phyloP scores from a whole-genome alignment of 2,113 vertebrate species.

The Chamaetylas fuelleborni region DNA sequence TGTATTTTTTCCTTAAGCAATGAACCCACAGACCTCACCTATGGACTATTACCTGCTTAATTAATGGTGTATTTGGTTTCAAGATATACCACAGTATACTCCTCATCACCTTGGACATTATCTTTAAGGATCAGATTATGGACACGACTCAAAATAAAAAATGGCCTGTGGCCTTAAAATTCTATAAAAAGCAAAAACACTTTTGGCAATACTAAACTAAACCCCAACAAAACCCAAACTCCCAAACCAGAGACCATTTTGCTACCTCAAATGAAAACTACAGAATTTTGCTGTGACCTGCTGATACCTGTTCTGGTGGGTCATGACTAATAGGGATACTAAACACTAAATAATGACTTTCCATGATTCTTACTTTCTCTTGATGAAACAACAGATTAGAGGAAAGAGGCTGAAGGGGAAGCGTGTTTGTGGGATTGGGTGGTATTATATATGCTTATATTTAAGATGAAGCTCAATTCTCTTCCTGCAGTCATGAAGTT shows the following conservation, averaged over 20 bases:
- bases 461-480: neutral
- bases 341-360: neutral
- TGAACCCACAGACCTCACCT: neutral
- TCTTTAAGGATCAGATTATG: neutral
- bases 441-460: neutral
- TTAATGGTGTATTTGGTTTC: neutral
- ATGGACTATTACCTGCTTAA: neutral
- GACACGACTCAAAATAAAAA: neutral
- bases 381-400: neutral
- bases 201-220: neutral
- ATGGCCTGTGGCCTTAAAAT: neutral
- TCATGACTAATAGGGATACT: neutral
- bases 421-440: neutral
- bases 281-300: neutral
- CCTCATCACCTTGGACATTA: neutral
- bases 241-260: neutral
- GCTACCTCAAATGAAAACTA: neutral
- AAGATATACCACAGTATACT: neutral
- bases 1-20: neutral
- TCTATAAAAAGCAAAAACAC: neutral
- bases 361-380: neutral
- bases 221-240: neutral
- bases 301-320: neutral
- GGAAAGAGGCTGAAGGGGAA: neutral
- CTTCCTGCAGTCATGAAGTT: neutral